phyloP scores from a whole-genome alignment of 2,888 invertebrate genomes.

The Caenorhabditis sp. region DNA sequence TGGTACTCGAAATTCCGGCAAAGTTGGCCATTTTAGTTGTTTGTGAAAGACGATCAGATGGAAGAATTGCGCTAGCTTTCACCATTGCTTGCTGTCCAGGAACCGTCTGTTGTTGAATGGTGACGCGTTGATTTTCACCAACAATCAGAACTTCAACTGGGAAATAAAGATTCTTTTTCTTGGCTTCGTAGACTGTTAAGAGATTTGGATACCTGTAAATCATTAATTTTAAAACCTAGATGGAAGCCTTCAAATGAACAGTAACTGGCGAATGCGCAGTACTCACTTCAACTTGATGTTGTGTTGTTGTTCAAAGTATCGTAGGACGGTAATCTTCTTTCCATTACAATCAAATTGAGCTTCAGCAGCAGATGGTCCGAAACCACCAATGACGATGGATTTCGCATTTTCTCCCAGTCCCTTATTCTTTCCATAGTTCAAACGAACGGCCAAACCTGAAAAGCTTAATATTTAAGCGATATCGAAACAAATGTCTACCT shows the following conservation, averaged over 20 bases:
- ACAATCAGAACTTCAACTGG: not conserved
- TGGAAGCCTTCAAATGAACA: too few relatives aligned
- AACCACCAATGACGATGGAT: not conserved
- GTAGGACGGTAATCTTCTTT: not conserved
- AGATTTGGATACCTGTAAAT: not conserved
- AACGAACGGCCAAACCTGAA: not conserved
- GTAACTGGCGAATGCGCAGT: too few relatives aligned
- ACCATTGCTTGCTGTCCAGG: not conserved
- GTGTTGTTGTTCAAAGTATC: not conserved
- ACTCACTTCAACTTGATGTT: not conserved
- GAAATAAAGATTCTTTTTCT: not conserved
- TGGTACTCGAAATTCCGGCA: not conserved
- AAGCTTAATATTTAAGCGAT: not conserved
- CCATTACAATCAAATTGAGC: not conserved
- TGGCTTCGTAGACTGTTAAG: not conserved
- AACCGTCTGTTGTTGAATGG: not conserved
- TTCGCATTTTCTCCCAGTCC: not conserved
- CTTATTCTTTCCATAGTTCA: not conserved
- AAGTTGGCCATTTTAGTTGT: not conserved
- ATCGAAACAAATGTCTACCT: not conserved
- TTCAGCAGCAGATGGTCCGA: not conserved
- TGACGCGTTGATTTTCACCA: conserved; percentile 2
- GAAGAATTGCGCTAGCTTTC: not conserved
- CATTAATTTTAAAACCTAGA: too few relatives aligned
- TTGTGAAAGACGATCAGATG: not conserved